Conservation (phyloP, 2,888 invertebrate genomes). For the Brenthis hecate region DNA sequence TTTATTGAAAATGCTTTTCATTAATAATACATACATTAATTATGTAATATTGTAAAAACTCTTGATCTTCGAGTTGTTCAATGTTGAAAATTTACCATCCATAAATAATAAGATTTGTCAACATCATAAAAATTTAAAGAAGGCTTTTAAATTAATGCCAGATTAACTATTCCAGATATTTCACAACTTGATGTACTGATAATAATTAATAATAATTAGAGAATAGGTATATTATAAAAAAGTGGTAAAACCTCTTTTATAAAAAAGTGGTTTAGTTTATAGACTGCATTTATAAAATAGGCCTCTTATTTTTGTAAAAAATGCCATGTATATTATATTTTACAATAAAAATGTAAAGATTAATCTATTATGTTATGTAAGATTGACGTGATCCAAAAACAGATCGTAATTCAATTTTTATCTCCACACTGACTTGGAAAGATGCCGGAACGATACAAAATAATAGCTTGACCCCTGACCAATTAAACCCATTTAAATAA, state of each 20-base stretch:
- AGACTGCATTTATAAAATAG: too few relatives aligned
- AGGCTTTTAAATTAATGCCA: conserved; percentile 1
- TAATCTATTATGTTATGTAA: neutral
- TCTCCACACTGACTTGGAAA: conserved; percentile 4
- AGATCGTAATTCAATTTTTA: neutral
- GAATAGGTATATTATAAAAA: too few relatives aligned
- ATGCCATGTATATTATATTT: neutral
- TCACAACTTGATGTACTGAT: neutral
- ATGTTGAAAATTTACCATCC: conserved; percentile 13
- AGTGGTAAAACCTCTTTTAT: too few relatives aligned
- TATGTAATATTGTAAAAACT: conserved; percentile 8
- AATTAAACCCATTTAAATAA: conserved; percentile 19
- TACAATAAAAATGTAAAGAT: neutral
- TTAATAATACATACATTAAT: conserved; percentile 1
- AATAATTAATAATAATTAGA: too few relatives aligned
- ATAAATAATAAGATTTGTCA: conserved; percentile 17
- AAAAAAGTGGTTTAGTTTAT: too few relatives aligned
- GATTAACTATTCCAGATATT: neutral
- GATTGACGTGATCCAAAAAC: conserved; percentile 8
- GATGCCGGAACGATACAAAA: conserved; percentile 16
- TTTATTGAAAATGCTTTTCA: conserved; percentile 3
- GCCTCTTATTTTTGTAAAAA: too few relatives aligned
- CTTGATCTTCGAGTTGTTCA: conserved; percentile 5
- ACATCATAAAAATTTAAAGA: neutral
- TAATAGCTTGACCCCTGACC: conserved; percentile 24